phyloP scores from a whole-genome alignment of 2,797 vertebrate genomes.

The Typhlichthys subterraneus region DNA sequence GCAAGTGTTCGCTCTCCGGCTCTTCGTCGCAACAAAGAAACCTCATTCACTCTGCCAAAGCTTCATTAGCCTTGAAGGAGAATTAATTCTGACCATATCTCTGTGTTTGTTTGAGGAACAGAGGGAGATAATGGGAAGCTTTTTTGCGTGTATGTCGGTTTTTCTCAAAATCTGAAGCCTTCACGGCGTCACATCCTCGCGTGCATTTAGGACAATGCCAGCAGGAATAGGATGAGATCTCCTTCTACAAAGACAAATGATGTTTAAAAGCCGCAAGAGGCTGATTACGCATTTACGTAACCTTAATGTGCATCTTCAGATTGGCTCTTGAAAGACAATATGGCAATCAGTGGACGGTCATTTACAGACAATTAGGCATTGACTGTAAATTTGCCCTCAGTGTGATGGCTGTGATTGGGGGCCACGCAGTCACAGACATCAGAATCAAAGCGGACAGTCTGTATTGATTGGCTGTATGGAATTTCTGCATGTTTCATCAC shows the following conservation, averaged over 20 bases:
- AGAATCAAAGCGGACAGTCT: constrained; percentile 26
- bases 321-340: constrained; percentile 58
- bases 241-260: constrained; percentile 10
- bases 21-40: constrained; percentile 24
- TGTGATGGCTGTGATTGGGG: constrained; percentile 16
- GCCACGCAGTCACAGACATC: constrained; percentile 8
- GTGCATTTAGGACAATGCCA: not conserved
- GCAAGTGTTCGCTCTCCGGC: not conserved
- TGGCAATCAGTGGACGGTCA: constrained; percentile 54
- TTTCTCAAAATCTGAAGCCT: constrained; percentile 2
- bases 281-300: constrained; percentile 55
- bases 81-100: constrained; percentile 33
- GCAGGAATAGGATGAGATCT: not conserved
- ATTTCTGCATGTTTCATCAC: constrained; percentile 29
- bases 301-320: constrained; percentile 1
- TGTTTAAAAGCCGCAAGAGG: constrained; percentile 24
- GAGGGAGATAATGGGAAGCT: constrained; percentile 23
- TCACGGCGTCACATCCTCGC: not conserved
- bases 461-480: constrained; percentile 21
- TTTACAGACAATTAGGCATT: constrained; percentile 14
- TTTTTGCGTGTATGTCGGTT: constrained; percentile 6
- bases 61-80: constrained; percentile 35
- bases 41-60: constrained; percentile 23
- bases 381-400: constrained; percentile 10
- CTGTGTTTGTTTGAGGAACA: constrained; percentile 41